phyloP scores from a whole-genome alignment of 1,140 invertebrate genomes.

The Dendroctonus ponderosae region DNA sequence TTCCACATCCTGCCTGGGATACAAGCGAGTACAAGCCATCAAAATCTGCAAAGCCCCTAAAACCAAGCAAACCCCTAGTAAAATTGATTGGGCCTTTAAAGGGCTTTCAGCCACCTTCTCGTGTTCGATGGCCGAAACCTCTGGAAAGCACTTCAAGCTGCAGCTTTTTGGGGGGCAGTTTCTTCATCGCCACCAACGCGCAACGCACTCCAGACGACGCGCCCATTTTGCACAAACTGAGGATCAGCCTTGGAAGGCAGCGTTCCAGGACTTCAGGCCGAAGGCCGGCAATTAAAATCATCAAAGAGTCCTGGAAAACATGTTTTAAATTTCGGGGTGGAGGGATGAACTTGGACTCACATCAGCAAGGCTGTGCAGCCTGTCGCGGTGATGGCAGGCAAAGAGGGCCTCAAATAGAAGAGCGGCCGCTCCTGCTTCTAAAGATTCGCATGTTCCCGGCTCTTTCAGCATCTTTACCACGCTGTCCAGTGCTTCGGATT shows the following conservation, averaged over 20 bases:
- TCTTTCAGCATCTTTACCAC: constrained; percentile 56
- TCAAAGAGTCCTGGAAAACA: constrained; percentile 33
- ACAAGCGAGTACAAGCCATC: constrained; percentile 73
- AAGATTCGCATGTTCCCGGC: constrained; percentile 53
- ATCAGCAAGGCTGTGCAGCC: constrained; percentile 41
- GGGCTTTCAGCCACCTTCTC: constrained; percentile 23
- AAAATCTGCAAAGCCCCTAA: constrained; percentile 71
- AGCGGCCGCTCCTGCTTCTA: constrained; percentile 62
- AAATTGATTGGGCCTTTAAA: background rate
- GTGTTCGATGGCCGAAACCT: constrained; percentile 35
- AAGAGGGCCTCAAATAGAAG: constrained; percentile 60
- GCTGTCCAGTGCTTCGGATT: constrained; percentile 58
- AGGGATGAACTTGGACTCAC: constrained; percentile 22
- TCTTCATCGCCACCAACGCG: constrained; percentile 65
- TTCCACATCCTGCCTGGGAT: constrained; percentile 80
- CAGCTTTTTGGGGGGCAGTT: constrained; percentile 61
- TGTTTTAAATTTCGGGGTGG: background rate
- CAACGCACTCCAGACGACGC: constrained; percentile 58
- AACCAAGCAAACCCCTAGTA: background rate
- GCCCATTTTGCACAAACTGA: constrained; percentile 60
- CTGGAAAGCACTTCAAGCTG: constrained; percentile 33
- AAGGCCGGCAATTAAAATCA: constrained; percentile 34
- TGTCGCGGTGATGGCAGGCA: constrained; percentile 48
- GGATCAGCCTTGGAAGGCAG: constrained; percentile 55
- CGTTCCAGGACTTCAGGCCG: constrained; percentile 51